Percentiles rank a stretch among this genome's conserved stretches.
Conservation (phyloP, 2,888 invertebrate genomes). For the Trichacis sp. region DNA sequence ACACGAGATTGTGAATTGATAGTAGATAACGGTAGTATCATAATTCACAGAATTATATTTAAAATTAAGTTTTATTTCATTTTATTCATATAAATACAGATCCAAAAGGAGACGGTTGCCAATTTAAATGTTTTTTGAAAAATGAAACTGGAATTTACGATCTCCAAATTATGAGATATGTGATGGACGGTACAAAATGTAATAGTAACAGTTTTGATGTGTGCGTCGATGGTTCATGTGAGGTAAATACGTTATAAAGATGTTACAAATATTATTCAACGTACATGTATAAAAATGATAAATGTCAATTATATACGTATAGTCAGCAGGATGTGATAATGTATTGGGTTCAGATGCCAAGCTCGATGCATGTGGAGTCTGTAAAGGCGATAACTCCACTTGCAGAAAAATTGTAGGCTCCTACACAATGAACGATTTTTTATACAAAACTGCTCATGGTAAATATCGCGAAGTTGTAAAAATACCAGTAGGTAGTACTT, state of each 20-base stretch:
- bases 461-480: slow-evolving; percentile 71
- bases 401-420: slow-evolving; percentile 75
- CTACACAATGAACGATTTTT: too few species aligned
- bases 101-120: slow-evolving; percentile 77
- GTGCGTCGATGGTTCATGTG: slow-evolving; percentile 88
- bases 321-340: slow-evolving; percentile 88
- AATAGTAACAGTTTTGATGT: slow-evolving; percentile 83
- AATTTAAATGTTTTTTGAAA: slow-evolving; percentile 80
- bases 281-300: too few species aligned
- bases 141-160: slow-evolving; percentile 78
- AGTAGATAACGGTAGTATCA: too few species aligned
- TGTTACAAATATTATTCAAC: too few species aligned
- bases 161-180: slow-evolving; percentile 79
- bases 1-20: too few species aligned
- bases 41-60: too few species aligned
- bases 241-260: too few species aligned
- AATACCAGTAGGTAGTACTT: slow-evolving; percentile 78
- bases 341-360: slow-evolving; percentile 78
- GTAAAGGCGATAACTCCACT: slow-evolving; percentile 86
- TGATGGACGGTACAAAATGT: slow-evolving; percentile 88
- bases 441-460: slow-evolving; percentile 66
- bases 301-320: too few species aligned
- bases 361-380: slow-evolving; percentile 87
- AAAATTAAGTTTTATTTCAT: too few species aligned
- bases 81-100: too few species aligned